Base-by-base conservation (phyloP, 2,888 invertebrate species). In the Protula sp. region DNA sequence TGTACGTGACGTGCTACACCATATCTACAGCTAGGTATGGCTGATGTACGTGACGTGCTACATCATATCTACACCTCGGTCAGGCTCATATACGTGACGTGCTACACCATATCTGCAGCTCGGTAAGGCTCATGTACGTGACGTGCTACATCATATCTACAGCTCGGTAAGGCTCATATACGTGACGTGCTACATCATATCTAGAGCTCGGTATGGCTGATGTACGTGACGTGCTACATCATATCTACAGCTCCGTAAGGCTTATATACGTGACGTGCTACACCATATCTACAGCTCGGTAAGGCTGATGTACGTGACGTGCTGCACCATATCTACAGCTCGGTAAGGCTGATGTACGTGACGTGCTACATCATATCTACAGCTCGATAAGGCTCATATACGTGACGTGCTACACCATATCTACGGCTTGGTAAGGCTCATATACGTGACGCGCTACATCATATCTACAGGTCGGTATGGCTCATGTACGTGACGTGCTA, bases 31-130 rank as follows among this genome's bases (percentile, higher is more conserved):
- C n/a, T n/a, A n/a, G n/a, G n/a, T n/a, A n/a, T 88, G 87, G 91
- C 91, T 69, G 76, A 74, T 63, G 90, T 93, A 0, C 85, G 90
- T 72, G 94, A 95, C 70, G 83, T 95, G 30, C 82, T 98, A 22
- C 91, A 92, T 75, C 89, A 92, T 77, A 87, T 98, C 30, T 97
- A 97, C 79, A 88, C 87, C 71, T 90, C 93, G 81, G 89, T 92
- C 76, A 74, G 80, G 71, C 65, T 47, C 27, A 22, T 38, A n/a
- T n/a, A n/a, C n/a, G n/a, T n/a, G n/a, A n/a, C n/a, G n/a, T n/a
- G n/a, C n/a, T n/a, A n/a, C n/a, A n/a, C n/a, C n/a, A n/a, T n/a
- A n/a, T n/a, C n/a, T n/a, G n/a, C n/a, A n/a, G n/a, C n/a, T n/a
- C n/a, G n/a, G n/a, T n/a, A n/a, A 88, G 87, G 91, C 91, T 69